Base-by-base conservation (phyloP, 2,888 invertebrate species). In the Rhyacophila evoluta region DNA sequence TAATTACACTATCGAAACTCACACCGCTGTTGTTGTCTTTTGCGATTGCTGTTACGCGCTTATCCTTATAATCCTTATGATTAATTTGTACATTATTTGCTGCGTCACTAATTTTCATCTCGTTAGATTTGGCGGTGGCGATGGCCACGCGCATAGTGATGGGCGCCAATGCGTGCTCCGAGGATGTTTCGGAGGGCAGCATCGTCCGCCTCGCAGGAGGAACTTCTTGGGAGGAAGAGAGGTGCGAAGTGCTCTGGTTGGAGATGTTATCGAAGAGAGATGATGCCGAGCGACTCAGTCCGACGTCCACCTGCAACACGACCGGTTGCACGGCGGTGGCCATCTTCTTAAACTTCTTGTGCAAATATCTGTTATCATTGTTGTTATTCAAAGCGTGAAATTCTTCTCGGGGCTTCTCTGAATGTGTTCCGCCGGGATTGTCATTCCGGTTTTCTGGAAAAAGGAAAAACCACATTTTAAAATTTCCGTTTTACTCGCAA, bases 341-440 rank as follows among this genome's bases (percentile, higher is more conserved):
- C 90, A 96, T 93, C 88, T 96, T 96, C 89, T 97, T 97, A 88
- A 97, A 97, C 88, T 97, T 97, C 88, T 97, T 97, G 88, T 97
- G 97, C 87, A 96, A 91, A 90, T 97, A 97, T 87, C 94, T 95
- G 85, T 91, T 92, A 85, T 93, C 93, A 88, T 91, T 91, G 87
- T 89, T 89, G 84, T 89, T 89, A 82, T 88, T 86, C 84, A 89
- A 88, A 83, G 87, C 88, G 73, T 80, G 80, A 83, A 86, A 86
- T 84, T 89, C 88, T 84, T 89, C 86, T 85, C 87, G 89, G 27
- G 82, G 79, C 86, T 89, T 89, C 84, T 89, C 89, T 71, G 75
- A 33, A 85, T 89, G 89, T 81, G 89, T 89, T 79, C 89, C 87
- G 85, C 89, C 88, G 88, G 89, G 89, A 85, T 85, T 88, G 84